A percentile compares a stretch with the other conserved stretches of the same genome.
Evolutionary conservation across 2,113 vertebrate genomes (phyloP).

Genomic region (Nanorana parkeri): DNA sequence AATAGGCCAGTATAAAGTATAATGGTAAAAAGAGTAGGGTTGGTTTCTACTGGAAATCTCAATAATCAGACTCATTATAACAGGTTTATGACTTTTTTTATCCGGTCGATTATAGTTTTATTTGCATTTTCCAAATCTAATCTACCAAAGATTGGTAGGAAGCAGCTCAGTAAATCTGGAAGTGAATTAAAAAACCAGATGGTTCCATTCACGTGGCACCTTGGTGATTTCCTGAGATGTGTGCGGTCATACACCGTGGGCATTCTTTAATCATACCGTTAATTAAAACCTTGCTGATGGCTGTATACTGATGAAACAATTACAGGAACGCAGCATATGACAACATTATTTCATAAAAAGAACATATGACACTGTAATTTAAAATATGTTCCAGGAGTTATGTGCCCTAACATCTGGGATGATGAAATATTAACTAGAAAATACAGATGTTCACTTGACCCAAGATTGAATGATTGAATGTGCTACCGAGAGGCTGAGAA

Average conservation of each 20-base stretch:
- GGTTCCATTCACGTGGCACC: slow-evolving; percentile 36
- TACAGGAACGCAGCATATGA: slow-evolving; percentile 46
- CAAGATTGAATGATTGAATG: background rate
- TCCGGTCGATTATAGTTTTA: slow-evolving; percentile 15
- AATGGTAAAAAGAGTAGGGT: no score
- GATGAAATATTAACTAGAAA: slow-evolving; percentile 13
- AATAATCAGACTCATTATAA: background rate
- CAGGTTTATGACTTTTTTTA: slow-evolving; percentile 18
- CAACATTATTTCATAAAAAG: slow-evolving; percentile 42
- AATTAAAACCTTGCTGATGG: slow-evolving; percentile 55
- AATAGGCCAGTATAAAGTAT: no score
- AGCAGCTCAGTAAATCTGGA: slow-evolving; percentile 38
- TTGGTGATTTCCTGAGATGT: slow-evolving; percentile 30
- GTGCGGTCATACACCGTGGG: slow-evolving; percentile 49
- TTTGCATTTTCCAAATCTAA: slow-evolving; percentile 18
- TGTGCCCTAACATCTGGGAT: slow-evolving; percentile 23
- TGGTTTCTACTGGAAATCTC: background rate
- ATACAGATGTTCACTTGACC: slow-evolving; percentile 39
- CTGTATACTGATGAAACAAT: slow-evolving; percentile 54
- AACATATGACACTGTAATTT: slow-evolving; percentile 42
- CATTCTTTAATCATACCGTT: slow-evolving; percentile 52
- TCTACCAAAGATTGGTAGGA: slow-evolving; percentile 19
- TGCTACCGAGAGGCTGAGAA: no score
- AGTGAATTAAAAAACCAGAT: slow-evolving; percentile 43
- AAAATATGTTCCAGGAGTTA: slow-evolving; percentile 19